Percentiles rank a stretch among this genome's conserved stretches.
phyloP scores from a whole-genome alignment of 37 sponge, comb jelly and placozoan species.

The Axinella damicornis region DNA sequence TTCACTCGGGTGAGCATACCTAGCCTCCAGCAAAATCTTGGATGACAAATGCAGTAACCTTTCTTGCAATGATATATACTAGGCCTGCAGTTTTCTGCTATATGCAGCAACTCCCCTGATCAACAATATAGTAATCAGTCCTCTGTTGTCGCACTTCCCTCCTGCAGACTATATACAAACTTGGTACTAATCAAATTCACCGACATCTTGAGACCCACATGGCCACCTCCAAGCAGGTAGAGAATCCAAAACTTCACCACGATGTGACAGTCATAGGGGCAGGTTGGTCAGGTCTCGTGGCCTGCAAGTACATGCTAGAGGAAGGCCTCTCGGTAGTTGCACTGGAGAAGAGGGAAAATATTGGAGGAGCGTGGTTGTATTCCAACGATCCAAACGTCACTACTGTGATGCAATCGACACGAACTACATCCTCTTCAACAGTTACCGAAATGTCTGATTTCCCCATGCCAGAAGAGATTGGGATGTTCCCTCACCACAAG shows the following conservation, averaged over 20 bases:
- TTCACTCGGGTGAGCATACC: no score
- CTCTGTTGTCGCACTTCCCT: no score
- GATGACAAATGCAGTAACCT: no score
- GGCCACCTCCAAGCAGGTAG: background rate
- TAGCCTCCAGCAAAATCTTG: no score
- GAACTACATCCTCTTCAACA: conserved; percentile 68
- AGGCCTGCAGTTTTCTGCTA: no score
- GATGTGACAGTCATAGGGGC: conserved; percentile 96
- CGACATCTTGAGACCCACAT: no score
- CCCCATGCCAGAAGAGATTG: conserved; percentile 90
- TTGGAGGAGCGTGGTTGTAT: conserved; percentile 95
- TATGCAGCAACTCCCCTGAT: no score
- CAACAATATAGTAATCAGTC: no score
- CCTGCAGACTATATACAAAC: no score
- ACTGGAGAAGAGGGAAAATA: conserved; percentile 83
- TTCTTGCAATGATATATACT: no score
- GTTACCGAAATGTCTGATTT: conserved; percentile 94
- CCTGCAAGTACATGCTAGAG: conserved; percentile 89
- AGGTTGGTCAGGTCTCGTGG: conserved; percentile 87
- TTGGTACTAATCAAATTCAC: no score
- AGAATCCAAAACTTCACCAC: conserved; percentile 33
- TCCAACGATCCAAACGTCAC: conserved; percentile 68
- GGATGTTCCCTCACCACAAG: conserved; percentile 82
- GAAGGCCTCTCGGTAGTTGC: conserved; percentile 88
- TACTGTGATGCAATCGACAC: conserved; percentile 84